These are phyloP conservation scores for Magallana nippona DNA, from an alignment of 2,888 invertebrate genomes.

Conservation along the genomic window DNA sequence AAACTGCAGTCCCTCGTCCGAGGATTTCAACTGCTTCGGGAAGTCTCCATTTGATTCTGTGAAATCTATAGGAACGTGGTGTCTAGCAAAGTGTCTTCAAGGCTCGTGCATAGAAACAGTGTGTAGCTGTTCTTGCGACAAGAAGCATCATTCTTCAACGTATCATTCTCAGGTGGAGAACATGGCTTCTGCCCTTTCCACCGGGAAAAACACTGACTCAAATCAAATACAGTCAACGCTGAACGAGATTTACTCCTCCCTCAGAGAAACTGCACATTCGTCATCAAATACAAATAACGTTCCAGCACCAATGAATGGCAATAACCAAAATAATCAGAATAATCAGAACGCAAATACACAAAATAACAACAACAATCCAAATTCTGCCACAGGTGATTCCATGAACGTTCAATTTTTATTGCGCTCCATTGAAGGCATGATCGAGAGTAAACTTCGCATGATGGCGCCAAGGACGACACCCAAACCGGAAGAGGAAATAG, in stretches of 20 bases:
- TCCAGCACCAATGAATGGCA: neutral
- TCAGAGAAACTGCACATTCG: neutral
- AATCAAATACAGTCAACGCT: conserved; percentile 24
- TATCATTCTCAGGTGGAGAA: conserved; percentile 17
- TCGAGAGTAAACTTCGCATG: conserved; percentile 34
- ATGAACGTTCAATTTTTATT: conserved; percentile 38
- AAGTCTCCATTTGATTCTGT: conserved; percentile 51
- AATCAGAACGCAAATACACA: neutral
- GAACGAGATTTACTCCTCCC: conserved; percentile 31
- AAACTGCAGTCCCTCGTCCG: conserved; percentile 46
- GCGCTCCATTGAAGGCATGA: conserved; percentile 41
- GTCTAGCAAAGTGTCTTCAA: conserved; percentile 55
- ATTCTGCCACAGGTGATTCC: neutral
- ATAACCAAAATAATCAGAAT: neutral
- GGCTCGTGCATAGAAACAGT: conserved; percentile 53
- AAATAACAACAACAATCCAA: neutral
- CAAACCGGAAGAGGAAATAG: conserved; percentile 1
- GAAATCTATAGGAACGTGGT: conserved; percentile 54
- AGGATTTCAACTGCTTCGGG: conserved; percentile 51
- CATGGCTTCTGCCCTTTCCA: conserved; percentile 38
- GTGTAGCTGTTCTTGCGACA: conserved; percentile 53
- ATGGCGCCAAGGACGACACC: neutral
- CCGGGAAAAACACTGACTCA: conserved; percentile 20
- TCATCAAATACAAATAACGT: neutral
- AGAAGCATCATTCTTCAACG: neutral